Percentiles rank a stretch among this genome's conserved stretches.
Evolutionary conservation across 2,888 invertebrate species (phyloP).

Genomic region (Marasmarcha lunaedactyla): DNA sequence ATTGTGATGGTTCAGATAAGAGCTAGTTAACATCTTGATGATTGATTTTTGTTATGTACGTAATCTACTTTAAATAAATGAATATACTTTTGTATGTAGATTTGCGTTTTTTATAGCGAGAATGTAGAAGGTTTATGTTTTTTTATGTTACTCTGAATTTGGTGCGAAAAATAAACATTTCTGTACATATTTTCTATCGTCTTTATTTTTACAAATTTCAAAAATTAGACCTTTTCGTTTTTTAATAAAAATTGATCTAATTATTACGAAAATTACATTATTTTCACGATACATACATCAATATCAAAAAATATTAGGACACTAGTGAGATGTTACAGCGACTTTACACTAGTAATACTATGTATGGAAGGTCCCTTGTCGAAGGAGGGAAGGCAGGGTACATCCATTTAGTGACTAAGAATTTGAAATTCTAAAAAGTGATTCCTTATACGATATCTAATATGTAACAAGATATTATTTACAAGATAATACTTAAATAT

Average conservation of each 20-base stretch:
- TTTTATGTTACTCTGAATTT: no score
- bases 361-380: slow-evolving; percentile 4
- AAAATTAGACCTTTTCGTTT: neutral
- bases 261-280: no score
- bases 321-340: slow-evolving; percentile 30
- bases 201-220: no score
- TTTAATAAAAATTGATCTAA: neutral
- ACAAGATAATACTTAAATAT: slow-evolving; percentile 24
- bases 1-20: no score
- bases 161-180: no score
- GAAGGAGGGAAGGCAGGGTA: slow-evolving; percentile 25
- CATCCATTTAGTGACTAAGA: slow-evolving; percentile 34
- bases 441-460: slow-evolving; percentile 7
- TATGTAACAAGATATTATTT: slow-evolving; percentile 9
- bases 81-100: no score
- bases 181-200: no score
- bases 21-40: no score
- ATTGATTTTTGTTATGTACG: no score
- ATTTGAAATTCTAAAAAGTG: slow-evolving; percentile 36
- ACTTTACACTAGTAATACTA: slow-evolving; percentile 15
- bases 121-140: no score
- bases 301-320: slow-evolving; percentile 40
- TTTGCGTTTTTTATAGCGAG: no score
- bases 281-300: slow-evolving; percentile 7
- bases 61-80: no score